These are phyloP conservation scores for Poeciliopsis retropinna DNA, from an alignment of 2,113 vertebrate genomes.

Conservation along the genomic window DNA sequence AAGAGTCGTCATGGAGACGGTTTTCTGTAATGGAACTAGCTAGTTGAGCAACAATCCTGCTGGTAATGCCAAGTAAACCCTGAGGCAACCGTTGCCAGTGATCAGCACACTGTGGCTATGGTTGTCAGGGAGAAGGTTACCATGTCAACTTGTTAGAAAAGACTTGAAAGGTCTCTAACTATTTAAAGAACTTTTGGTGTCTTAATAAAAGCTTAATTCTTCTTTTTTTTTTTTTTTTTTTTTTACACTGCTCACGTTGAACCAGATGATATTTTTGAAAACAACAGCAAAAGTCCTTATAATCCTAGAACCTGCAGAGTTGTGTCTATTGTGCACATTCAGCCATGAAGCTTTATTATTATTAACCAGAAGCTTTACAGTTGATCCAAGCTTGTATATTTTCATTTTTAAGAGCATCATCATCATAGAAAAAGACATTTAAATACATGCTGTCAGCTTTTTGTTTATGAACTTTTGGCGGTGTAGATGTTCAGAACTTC, in stretches of 20 bases:
- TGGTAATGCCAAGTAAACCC: background rate
- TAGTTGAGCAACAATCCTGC: background rate
- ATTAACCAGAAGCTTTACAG: background rate
- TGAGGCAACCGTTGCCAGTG: too few relatives aligned
- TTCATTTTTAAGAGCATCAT: background rate
- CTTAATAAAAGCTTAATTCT: background rate
- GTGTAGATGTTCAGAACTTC: too few relatives aligned
- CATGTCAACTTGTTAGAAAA: background rate
- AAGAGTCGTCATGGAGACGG: background rate
- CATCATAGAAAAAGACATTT: background rate
- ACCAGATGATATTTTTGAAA: background rate
- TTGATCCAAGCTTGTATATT: background rate
- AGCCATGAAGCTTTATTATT: background rate
- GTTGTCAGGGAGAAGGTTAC: background rate
- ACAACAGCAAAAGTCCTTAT: background rate
- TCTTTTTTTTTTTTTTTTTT: background rate
- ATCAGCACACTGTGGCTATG: background rate
- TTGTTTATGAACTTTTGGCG: background rate
- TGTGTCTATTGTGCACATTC: background rate
- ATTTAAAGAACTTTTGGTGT: background rate
- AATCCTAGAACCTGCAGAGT: background rate
- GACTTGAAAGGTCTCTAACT: background rate
- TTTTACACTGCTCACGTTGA: background rate
- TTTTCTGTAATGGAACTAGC: background rate
- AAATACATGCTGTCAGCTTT: background rate